These are phyloP conservation scores for Cygnus atratus DNA, from an alignment of 2,113 vertebrate species.

Conservation along the genomic window DNA sequence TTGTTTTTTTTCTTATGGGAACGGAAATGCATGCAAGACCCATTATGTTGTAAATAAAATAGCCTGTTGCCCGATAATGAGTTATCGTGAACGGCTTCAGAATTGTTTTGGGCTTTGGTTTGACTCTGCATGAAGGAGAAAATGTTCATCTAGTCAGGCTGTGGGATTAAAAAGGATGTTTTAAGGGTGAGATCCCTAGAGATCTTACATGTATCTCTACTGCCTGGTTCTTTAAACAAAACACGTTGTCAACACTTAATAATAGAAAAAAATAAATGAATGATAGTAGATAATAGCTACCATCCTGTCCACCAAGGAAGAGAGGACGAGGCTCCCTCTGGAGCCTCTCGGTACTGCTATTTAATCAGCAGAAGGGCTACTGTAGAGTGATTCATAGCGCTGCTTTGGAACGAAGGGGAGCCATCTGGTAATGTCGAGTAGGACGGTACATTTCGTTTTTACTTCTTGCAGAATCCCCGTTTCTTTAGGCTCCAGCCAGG, in stretches of 20 bases:
- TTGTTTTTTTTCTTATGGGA: not conserved
- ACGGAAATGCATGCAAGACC: not conserved
- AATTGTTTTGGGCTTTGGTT: not conserved
- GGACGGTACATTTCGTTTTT: not conserved
- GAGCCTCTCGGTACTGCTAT: not conserved
- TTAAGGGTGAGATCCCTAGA: not conserved
- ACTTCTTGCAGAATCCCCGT: not conserved
- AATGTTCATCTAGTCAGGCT: not conserved
- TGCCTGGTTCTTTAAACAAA: not conserved
- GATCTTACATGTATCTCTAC: not conserved
- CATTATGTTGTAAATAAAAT: not conserved
- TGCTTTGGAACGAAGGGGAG: not conserved
- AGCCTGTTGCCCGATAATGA: not conserved
- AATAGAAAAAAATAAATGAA: not conserved
- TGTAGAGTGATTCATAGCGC: not conserved
- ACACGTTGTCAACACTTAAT: conserved; percentile 16
- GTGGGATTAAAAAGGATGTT: not conserved
- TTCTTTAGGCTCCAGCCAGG: not conserved
- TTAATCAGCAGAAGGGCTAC: conserved; percentile 2
- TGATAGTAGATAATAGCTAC: not conserved
- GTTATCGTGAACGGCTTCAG: not conserved
- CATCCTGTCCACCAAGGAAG: not conserved
- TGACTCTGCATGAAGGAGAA: not conserved
- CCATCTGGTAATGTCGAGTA: not conserved
- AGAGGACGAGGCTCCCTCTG: not conserved